A percentile compares a stretch with the other conserved stretches of the same genome.
phyloP scores from a whole-genome alignment of 2,888 invertebrate genomes.

The Ectemnius continuus region DNA sequence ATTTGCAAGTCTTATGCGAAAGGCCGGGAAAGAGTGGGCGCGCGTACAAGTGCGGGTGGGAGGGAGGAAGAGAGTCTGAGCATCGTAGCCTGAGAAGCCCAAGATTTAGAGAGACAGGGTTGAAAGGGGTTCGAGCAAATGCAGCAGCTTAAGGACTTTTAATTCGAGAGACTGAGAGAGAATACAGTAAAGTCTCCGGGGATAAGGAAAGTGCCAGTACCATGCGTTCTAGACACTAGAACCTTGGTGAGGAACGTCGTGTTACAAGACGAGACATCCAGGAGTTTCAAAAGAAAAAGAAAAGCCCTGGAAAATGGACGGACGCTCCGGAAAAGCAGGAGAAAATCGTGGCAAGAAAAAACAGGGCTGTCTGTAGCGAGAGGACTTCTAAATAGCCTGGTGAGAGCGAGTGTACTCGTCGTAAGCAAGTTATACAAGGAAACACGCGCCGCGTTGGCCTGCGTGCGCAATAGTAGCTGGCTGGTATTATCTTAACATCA shows the following conservation, averaged over 20 bases:
- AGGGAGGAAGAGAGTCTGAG: not conserved
- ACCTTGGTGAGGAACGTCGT: no score
- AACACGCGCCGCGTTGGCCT: not conserved
- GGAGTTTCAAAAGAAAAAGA: constrained; percentile 2
- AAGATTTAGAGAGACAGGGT: constrained; percentile 7
- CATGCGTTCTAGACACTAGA: no score
- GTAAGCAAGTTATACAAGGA: not conserved
- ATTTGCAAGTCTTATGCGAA: constrained; percentile 67
- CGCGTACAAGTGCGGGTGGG: not conserved
- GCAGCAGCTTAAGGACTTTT: constrained; percentile 52
- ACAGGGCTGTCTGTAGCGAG: no score
- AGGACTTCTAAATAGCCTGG: no score
- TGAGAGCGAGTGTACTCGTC: not conserved
- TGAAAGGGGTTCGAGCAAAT: constrained; percentile 19
- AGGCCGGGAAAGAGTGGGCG: constrained; percentile 24
- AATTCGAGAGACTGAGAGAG: constrained; percentile 42
- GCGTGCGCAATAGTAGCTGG: not conserved
- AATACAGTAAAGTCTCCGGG: no score
- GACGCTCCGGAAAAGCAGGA: no score
- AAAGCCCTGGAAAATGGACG: no score
- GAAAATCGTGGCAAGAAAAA: no score
- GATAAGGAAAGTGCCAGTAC: no score
- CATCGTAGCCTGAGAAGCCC: constrained; percentile 12
- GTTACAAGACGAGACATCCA: not conserved
- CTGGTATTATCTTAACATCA: constrained; percentile 4